Evolutionary conservation across 1,140 invertebrate genomes (phyloP), one percentile per base, ranked within the genome.

Genomic region (Atta colombica): DNA sequence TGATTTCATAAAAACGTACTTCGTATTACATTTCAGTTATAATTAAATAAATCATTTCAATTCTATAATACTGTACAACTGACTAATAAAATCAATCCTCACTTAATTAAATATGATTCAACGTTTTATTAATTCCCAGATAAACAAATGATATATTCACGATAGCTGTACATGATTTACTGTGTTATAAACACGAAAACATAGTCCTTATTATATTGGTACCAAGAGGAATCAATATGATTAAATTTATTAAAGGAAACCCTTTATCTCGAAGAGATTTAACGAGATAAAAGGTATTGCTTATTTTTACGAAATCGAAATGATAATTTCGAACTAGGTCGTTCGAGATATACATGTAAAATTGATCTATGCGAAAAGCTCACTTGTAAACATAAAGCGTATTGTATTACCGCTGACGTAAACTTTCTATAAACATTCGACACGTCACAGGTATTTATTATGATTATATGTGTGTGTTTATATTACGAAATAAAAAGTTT

Each of bases 231-330:
- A 16, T 51, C 10, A 39, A 93, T 85, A 65, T 88, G 87, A 90
- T 85, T 68, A 89, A 85, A 90, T 91, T 91, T 78, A 91, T 68
- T 69, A 93, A 93, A 89, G 72, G 92, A 93, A 94, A 93, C 92
- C 93, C 61, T 87, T 86, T 74, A 58, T 51, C 49, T 51, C 49
- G 82, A 81, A 90, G 81, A 93, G 91, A 88, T 91, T 93, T 92
- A 92, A 93, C 74, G 58, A 63, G 88, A 92, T 93, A 88, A 58
- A 21, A 91, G 10, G 35, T 87, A 87, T 82, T 87, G 66, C 53
- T 77, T 81, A 80, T 87, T 88, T 82, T 94, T 94, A 94, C 86
- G 91, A 93, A 94, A 94, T 88, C 28, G 14, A 55, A 68, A 45
- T 85, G 86, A 87, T 91, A 92, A 93, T 91, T 91, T 91, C 28